phyloP scores from a whole-genome alignment of 2,113 vertebrate species.

The Acanthochromis polyacanthus region DNA sequence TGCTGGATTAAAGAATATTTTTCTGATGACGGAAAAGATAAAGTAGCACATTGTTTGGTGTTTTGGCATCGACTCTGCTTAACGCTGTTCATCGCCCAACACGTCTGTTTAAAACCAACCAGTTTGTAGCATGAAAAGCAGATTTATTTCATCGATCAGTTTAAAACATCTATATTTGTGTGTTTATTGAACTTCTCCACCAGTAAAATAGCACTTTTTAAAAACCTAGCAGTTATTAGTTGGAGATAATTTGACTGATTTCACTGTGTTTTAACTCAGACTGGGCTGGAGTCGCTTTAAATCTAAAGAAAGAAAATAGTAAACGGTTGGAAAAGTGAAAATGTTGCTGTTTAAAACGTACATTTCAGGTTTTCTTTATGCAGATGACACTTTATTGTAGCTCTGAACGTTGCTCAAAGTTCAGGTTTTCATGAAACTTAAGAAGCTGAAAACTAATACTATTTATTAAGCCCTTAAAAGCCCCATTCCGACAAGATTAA shows the following conservation, averaged over 20 bases:
- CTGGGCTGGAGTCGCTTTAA: conserved; percentile 21
- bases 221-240: neutral
- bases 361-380: neutral
- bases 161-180: conserved; percentile 20
- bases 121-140: conserved; percentile 47
- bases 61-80: conserved; percentile 16
- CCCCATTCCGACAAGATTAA: neutral
- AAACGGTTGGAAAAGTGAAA: neutral
- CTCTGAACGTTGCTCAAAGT: neutral
- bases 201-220: conserved; percentile 10
- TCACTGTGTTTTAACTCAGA: conserved; percentile 59
- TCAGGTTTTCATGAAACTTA: too few relatives aligned
- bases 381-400: neutral
- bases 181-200: conserved; percentile 3
- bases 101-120: neutral
- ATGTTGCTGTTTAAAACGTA: neutral
- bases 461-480: neutral
- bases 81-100: neutral
- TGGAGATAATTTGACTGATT: conserved; percentile 38
- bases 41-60: conserved; percentile 10
- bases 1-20: conserved; percentile 25
- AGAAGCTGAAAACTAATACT: too few relatives aligned
- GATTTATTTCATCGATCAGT: conserved; percentile 21
- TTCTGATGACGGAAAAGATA: neutral
- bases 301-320: neutral